Evolutionary conservation across 2,888 invertebrate species (phyloP), one percentile per base, ranked within the genome.

Genomic region (Xiphydria camelus): DNA sequence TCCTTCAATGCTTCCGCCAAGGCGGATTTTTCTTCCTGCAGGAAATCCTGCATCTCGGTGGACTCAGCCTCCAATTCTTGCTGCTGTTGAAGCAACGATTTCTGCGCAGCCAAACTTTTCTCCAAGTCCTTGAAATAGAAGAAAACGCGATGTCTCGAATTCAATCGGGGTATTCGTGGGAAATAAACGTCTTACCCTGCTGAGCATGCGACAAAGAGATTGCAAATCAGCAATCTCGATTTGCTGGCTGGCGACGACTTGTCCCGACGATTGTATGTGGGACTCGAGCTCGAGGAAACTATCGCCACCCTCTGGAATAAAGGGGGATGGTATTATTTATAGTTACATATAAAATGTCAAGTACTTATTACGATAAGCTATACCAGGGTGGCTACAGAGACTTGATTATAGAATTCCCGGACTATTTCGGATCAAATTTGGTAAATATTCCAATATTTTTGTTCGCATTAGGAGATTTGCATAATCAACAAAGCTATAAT

Each of bases 21-120:
- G 5, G 90, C 86, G 4, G 84, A 82, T 62, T 92, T 92, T 76
- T 94, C 93, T 6, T 89, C 88, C 61, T 91, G 89, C 51, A 93
- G 80, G 72, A 94, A 94, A 67, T 93, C 92, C 69, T 91, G 90
- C 77, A 93, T 80, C 76, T 94, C 93, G 2, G 82, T 80, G 19
- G 89, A 86, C 71, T 93, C 93, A 14, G 82, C 82, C 72, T 93
- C 91, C 17, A 87, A 80, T 62, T 89, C 89, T 47, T 85, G 82
- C 54, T 91, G 85, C 55, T 91, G 87, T 53, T 87, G 85, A 43
- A 88, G 77, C 33, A 91, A 76, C 9, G 81, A 75, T 41, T 86
- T 85, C 54, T 88, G 87, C 0, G 83, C 78, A 43, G 83, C 82
- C 40, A 88, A 76, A 45, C 85, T 86, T 51, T 83, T 82, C 42